These are phyloP conservation scores for Pachypanchax playfairii DNA, from an alignment of 2,113 vertebrate genomes.

Conservation along the genomic window DNA sequence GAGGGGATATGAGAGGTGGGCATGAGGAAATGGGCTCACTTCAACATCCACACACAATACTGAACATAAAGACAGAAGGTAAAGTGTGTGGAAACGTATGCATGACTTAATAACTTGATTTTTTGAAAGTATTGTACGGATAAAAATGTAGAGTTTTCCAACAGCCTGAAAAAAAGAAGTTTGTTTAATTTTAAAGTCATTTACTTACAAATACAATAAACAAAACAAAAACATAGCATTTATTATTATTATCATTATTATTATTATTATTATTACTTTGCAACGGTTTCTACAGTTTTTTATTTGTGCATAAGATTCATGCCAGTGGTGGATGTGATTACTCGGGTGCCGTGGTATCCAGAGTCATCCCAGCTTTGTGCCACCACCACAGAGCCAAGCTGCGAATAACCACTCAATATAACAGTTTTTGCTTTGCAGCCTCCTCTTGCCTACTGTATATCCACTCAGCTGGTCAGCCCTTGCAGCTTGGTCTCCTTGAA, in stretches of 20 bases:
- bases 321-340: constrained; percentile 66
- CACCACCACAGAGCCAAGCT: constrained; percentile 57
- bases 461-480: constrained; percentile 41
- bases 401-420: constrained; percentile 60
- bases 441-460: constrained; percentile 53
- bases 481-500: background rate
- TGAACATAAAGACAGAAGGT: background rate
- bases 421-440: constrained; percentile 57
- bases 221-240: too few relatives aligned
- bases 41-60: constrained; percentile 19
- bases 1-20: constrained; percentile 28
- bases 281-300: constrained; percentile 12
- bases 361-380: constrained; percentile 76
- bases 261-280: too few relatives aligned
- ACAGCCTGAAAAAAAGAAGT: background rate
- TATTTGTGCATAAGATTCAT: constrained; percentile 39
- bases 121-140: background rate
- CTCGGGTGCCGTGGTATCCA: constrained; percentile 58
- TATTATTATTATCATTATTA: too few relatives aligned
- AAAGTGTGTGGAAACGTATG: background rate
- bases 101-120: background rate
- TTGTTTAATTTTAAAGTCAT: background rate
- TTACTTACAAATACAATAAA: background rate
- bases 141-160: background rate
- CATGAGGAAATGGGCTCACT: constrained; percentile 51